Evolutionary conservation across 92 coral and sea anemone genomes (phyloP), one percentile per base, ranked within the genome.

Genomic region (Epizoanthus ramosus): DNA sequence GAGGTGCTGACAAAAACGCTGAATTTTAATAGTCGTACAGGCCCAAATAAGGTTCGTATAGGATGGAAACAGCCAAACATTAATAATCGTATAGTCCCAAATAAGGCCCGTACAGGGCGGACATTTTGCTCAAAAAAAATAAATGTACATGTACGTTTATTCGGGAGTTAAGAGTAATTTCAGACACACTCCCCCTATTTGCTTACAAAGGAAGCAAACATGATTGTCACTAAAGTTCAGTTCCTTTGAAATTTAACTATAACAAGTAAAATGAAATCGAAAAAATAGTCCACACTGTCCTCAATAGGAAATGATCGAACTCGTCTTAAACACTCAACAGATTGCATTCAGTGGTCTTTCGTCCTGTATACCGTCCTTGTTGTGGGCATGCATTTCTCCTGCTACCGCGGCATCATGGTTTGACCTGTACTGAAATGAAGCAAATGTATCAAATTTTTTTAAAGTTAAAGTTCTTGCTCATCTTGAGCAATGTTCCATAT

Each of bases 171-270:
- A n/a, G n/a, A n/a, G 43, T 37, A 65, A 65, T 65, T 65, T 65
- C 71, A 33, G 9, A 64, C 71, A 65, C 71, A 65, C 71, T 65
- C 71, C 71, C 39, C 71, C 71, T 24, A 65, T 65, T 65, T 65
- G 71, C 10, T 15, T 17, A 8, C 9, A 24, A 6, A 25, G 71
- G 43, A 22, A 31, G 71, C 71, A 65, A 65, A 65, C 25, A 65
- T 8, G 14, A 59, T 6, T 59, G 8, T 59, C 65, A 65, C 25
- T 9, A 4, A 65, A 65, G 9, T 65, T 22, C 6, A 37, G 43
- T 33, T 43, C 35, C n/a, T 3, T 66, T 66, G 47, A 66, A 66
- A 66, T 8, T 31, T 66, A 66, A 66, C 47, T 2, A 66, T 37
- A 66, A 66, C 71, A 28, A 28, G 18, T 66, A 66, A 66, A 2